Conservation (phyloP, 2,797 vertebrate species). For the Sebastes matsubarae region DNA sequence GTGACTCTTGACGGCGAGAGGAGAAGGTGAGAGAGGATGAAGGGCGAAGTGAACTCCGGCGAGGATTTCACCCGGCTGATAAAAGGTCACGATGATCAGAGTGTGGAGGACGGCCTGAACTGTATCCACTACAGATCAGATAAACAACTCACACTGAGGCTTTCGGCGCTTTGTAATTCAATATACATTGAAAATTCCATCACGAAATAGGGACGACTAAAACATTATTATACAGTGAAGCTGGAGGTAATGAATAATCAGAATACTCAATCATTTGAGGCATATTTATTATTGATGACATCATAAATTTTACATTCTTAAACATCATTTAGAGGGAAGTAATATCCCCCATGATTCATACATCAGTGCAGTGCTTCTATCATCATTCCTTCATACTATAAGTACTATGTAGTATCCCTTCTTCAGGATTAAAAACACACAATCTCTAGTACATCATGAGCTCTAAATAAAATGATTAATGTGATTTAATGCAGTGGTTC, state of each 20-base stretch:
- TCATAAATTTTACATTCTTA: slow-evolving; percentile 29
- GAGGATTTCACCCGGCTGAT: slow-evolving; percentile 13
- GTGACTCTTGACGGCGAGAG: background rate
- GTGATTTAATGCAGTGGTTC: background rate
- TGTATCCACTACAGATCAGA: background rate
- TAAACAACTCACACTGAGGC: background rate
- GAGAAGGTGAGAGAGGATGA: slow-evolving; percentile 16
- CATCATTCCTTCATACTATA: background rate
- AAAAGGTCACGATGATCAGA: slow-evolving; percentile 25
- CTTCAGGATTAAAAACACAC: background rate
- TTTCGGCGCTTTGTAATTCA: no score
- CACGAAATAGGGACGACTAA: background rate
- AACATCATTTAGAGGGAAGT: background rate
- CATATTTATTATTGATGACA: slow-evolving; percentile 55
- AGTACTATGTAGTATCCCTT: background rate
- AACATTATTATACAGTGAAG: background rate
- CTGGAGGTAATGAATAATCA: background rate
- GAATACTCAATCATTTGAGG: background rate
- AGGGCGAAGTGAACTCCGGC: slow-evolving; percentile 3
- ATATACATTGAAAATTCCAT: background rate
- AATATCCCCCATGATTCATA: slow-evolving; percentile 6
- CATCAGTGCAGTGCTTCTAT: background rate
- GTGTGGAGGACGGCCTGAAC: background rate
- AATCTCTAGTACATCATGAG: background rate
- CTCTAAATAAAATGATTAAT: background rate